Conservation (phyloP, 2,888 invertebrate species). For the Chesias legatella region DNA sequence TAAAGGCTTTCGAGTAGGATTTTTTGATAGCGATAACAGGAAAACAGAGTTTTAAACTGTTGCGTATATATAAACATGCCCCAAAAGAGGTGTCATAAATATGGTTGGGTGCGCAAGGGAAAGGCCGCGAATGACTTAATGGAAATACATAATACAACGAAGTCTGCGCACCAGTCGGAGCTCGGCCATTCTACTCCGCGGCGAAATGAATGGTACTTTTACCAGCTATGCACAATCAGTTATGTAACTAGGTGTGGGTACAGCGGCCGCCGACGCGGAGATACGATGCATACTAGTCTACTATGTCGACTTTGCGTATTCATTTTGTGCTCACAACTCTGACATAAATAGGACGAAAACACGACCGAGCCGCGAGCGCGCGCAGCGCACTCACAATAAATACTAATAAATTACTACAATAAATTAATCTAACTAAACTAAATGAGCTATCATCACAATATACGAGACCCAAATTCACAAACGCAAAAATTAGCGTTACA, state of each 20-base stretch:
- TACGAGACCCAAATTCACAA: slow-evolving; percentile 20
- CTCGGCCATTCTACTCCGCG: slow-evolving; percentile 16
- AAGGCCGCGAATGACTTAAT: no score
- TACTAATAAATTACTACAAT: slow-evolving; percentile 55
- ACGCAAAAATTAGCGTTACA: background rate
- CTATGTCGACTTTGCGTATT: slow-evolving; percentile 72
- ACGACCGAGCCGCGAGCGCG: slow-evolving; percentile 56
- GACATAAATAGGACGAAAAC: slow-evolving; percentile 70
- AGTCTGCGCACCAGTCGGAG: slow-evolving; percentile 23
- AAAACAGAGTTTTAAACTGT: no score
- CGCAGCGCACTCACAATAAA: slow-evolving; percentile 55
- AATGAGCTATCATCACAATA: slow-evolving; percentile 65
- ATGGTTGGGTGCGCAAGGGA: no score
- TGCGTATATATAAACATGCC: no score
- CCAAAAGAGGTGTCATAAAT: background rate
- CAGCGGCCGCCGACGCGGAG: slow-evolving; percentile 13
- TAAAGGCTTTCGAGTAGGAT: no score
- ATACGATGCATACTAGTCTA: slow-evolving; percentile 52
- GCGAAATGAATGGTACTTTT: slow-evolving; percentile 27
- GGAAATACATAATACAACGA: background rate
- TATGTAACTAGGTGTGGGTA: slow-evolving; percentile 13
- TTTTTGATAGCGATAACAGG: no score
- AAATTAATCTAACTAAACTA: slow-evolving; percentile 52
- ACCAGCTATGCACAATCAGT: slow-evolving; percentile 13
- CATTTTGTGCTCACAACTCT: slow-evolving; percentile 76